Percentiles rank a stretch among this genome's conserved stretches.
Conservation (phyloP, 2,797 vertebrate genomes). For the Pseudochaenichthys georgianus region DNA sequence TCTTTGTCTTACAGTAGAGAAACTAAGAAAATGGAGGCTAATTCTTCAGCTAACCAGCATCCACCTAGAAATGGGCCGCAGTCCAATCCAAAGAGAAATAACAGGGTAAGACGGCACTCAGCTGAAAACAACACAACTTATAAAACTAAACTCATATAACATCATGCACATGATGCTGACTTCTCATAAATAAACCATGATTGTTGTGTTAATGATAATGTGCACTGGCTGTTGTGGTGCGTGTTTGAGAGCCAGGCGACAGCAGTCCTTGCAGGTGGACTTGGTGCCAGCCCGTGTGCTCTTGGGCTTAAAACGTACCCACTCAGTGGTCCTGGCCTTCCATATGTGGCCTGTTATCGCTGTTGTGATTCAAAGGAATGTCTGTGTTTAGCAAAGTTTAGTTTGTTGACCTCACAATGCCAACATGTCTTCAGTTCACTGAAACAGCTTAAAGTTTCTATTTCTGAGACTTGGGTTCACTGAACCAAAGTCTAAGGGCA, state of each 20-base stretch:
- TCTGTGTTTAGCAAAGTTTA: conserved; percentile 1
- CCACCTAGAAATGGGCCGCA: conserved; percentile 31
- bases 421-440: conserved; percentile 1
- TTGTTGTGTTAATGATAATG: not conserved
- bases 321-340: conserved; percentile 1
- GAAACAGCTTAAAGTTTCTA: not conserved
- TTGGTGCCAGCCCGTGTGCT: conserved; percentile 20
- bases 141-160: not conserved
- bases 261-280: conserved; percentile 28
- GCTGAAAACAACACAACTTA: not conserved
- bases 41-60: conserved; percentile 6
- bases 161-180: not conserved
- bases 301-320: not conserved
- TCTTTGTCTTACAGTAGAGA: conserved; percentile 1
- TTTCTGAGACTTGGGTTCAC: conserved; percentile 39
- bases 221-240: conserved; percentile 18
- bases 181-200: not conserved
- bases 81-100: conserved; percentile 33
- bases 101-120: conserved; percentile 38
- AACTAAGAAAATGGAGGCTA: conserved; percentile 44
- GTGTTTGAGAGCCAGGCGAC: conserved; percentile 13
- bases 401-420: conserved; percentile 1
- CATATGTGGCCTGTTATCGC: conserved; percentile 1
- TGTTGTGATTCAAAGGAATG: conserved; percentile 18
- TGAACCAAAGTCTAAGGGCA: conserved; percentile 32